Evolutionary conservation across 2,113 vertebrate genomes (phyloP), one percentile per base, ranked within the genome.

Genomic region (Bubalus kerabau): DNA sequence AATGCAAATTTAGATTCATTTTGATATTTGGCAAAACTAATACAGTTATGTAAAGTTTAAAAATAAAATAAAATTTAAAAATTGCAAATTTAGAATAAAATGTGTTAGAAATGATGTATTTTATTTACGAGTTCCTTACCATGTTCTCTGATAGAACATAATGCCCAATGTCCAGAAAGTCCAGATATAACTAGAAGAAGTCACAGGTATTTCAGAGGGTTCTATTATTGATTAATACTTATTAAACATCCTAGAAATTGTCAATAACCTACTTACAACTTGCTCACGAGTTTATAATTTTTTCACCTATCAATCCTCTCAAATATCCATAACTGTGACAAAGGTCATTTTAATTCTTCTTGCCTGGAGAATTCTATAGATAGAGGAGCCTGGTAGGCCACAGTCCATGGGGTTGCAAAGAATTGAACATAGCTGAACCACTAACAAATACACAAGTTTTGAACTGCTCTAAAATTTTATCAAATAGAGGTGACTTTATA

Each of bases 201-300:
- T 46, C 40, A 93, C 86, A 60, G 5, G 16, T 56, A 86, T 91
- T 90, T 78, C 54, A 96, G 59, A 95, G n/a, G 30, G 7, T 24
- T 30, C 50, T 85, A 43, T 64, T 94, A 83, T 76, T 95, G 12
- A 15, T 94, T 91, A 96, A 57, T 87, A 87, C 67, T 83, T 93
- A 67, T 5, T 87, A 64, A 84, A 54, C 62, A 50, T 14, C 24
- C 4, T 96, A 48, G 46, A 96, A 87, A 62, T 91, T 7, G 32
- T 50, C 50, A 5, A 76, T 86, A 80, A 80, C 6, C 6, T 90
- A 81, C 26, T 32, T 40, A 90, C 46, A 71, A 92, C 14, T 57
- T 92, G 56, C n/a, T 81, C 6, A 80, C 76, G 48, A 6, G 0
- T 92, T 90, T 78, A 67, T 50, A 40, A 52, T 52, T 46, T 30